A percentile compares a stretch with the other conserved stretches of the same genome.
These are phyloP conservation scores for Philopotamus ludificatus DNA, from an alignment of 1,140 invertebrate species.

Conservation along the genomic window DNA sequence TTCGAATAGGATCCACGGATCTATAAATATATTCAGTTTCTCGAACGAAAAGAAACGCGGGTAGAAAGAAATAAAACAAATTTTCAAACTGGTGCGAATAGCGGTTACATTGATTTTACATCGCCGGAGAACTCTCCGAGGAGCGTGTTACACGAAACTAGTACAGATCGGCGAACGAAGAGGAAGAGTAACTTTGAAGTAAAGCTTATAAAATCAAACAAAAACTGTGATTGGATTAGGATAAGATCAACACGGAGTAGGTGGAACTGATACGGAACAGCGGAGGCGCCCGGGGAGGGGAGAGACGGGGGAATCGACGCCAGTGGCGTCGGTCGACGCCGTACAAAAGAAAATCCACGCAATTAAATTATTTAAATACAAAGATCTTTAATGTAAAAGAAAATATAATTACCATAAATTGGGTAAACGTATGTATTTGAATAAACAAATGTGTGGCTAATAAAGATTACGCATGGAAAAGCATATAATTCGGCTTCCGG, in stretches of 20 bases:
- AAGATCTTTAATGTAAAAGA: too few species aligned
- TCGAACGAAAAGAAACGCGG: neutral
- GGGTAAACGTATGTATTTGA: too few species aligned
- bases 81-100: slow-evolving; percentile 21
- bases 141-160: slow-evolving; percentile 4
- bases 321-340: too few species aligned
- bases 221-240: slow-evolving; percentile 42
- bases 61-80: slow-evolving; percentile 12
- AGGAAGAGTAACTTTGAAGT: slow-evolving; percentile 34
- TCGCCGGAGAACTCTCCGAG: slow-evolving; percentile 17
- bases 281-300: neutral
- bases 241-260: slow-evolving; percentile 37
- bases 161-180: neutral
- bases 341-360: too few species aligned
- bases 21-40: neutral
- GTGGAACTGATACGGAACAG: neutral
- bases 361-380: too few species aligned
- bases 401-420: too few species aligned
- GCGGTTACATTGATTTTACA: slow-evolving; percentile 20
- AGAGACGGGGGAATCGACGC: slow-evolving; percentile 1
- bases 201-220: slow-evolving; percentile 42
- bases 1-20: neutral
- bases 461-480: too few species aligned
- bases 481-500: too few species aligned
- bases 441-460: too few species aligned